Evolutionary conservation across 2,797 vertebrate genomes (phyloP).

Genomic region (Sitta carolinensis): DNA sequence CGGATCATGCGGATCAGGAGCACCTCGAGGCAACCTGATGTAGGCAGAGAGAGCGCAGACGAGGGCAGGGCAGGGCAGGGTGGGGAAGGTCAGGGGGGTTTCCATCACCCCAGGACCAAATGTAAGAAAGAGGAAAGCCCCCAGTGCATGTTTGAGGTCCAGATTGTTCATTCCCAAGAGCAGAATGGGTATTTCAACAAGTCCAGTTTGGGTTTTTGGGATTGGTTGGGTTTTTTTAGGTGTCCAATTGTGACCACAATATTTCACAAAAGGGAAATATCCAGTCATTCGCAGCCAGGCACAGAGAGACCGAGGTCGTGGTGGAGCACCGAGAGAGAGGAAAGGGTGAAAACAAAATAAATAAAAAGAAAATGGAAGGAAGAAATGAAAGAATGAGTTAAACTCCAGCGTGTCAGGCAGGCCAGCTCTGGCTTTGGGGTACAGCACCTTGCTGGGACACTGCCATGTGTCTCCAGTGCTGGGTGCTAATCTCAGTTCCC

Average conservation of each 20-base stretch:
- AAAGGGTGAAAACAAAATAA: conserved; percentile 30
- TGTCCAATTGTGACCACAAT: neutral
- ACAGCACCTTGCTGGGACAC: rapidly evolving
- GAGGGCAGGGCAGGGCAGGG: conserved; percentile 7
- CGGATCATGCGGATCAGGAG: conserved; percentile 90
- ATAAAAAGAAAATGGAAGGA: conserved; percentile 39
- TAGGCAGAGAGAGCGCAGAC: conserved; percentile 16
- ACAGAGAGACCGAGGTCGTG: neutral
- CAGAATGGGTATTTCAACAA: neutral
- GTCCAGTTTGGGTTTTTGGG: neutral
- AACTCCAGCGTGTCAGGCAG: rapidly evolving
- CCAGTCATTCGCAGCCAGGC: neutral
- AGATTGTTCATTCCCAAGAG: neutral
- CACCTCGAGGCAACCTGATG: conserved; percentile 88
- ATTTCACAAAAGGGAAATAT: conserved; percentile 26
- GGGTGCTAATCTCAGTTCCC: neutral
- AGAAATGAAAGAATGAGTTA: conserved; percentile 58
- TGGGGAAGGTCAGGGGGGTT: neutral
- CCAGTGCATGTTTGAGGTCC: conserved; percentile 2
- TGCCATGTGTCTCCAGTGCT: neutral
- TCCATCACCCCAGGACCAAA: conserved; percentile 75
- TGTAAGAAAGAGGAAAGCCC: conserved; percentile 38
- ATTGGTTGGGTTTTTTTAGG: neutral
- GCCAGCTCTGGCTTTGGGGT: neutral
- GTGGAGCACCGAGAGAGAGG: neutral